Evolutionary conservation across 2,113 vertebrate species (phyloP).

Genomic region (Isichthys henryi): DNA sequence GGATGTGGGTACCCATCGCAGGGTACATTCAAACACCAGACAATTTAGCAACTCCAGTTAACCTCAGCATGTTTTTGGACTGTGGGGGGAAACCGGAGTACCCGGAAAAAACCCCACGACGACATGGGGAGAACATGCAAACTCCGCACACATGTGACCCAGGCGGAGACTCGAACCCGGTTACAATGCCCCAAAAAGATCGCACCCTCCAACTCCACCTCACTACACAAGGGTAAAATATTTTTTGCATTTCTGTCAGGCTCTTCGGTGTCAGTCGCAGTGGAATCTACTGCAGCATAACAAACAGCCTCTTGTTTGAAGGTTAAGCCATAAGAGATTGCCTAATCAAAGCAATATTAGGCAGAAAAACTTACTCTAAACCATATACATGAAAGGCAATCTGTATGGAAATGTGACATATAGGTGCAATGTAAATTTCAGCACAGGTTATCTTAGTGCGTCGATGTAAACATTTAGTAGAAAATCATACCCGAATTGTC

Average conservation of each 20-base stretch:
- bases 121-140: too few species aligned
- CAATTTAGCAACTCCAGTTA: too few species aligned
- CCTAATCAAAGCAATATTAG: not conserved
- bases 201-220: too few species aligned
- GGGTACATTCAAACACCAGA: too few species aligned
- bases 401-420: not conserved
- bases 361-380: not conserved
- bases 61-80: too few species aligned
- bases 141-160: too few species aligned
- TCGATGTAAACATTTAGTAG: not conserved
- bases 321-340: not conserved
- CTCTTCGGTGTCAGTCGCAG: not conserved
- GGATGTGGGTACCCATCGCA: too few species aligned
- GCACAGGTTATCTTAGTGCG: not conserved
- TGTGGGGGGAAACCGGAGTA: too few species aligned
- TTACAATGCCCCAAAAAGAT: too few species aligned
- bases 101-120: too few species aligned
- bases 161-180: too few species aligned
- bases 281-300: not conserved
- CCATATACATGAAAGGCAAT: not conserved
- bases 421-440: not conserved
- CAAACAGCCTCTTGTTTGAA: not conserved
- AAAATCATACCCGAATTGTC: not conserved
- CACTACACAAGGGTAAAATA: not conserved
- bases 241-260: not conserved